These are phyloP conservation scores for Oegoconia quadripuncta DNA, from an alignment of 2,888 invertebrate genomes.

Conservation along the genomic window DNA sequence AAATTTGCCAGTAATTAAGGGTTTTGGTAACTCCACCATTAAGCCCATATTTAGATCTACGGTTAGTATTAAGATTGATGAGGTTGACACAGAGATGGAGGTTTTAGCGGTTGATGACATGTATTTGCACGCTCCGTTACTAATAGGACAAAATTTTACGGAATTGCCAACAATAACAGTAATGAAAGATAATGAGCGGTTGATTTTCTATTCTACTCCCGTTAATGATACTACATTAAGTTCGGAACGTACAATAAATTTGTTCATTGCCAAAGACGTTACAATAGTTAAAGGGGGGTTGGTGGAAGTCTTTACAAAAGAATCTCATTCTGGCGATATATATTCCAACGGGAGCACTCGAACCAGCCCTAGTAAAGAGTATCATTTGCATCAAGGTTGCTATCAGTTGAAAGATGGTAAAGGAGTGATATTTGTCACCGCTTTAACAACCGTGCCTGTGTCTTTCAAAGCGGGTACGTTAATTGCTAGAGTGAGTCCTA, in stretches of 20 bases:
- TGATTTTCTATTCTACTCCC: constrained; percentile 1
- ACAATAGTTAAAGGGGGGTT: background rate
- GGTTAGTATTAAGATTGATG: background rate
- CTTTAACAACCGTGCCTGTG: background rate
- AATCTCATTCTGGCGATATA: constrained; percentile 7
- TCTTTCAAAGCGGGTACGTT: background rate
- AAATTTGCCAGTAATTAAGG: constrained; percentile 3
- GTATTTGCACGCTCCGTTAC: background rate
- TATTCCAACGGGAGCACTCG: constrained; percentile 3
- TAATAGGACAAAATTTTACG: constrained; percentile 7
- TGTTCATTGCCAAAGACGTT: background rate
- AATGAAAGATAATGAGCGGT: background rate
- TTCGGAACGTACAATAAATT: background rate
- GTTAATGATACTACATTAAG: background rate
- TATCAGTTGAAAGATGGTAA: constrained; percentile 7
- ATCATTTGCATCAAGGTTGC: constrained; percentile 8
- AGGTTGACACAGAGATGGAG: constrained; percentile 5
- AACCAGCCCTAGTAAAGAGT: constrained; percentile 5
- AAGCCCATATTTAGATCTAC: background rate
- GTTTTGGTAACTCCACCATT: background rate
- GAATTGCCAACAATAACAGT: constrained; percentile 4
- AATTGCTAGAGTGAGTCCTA: background rate
- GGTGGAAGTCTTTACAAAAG: background rate
- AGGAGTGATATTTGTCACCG: constrained; percentile 1
- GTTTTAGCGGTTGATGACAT: constrained; percentile 5